Evolutionary conservation across 2,113 vertebrate genomes (phyloP).

Genomic region (Phaethornis superciliosus): DNA sequence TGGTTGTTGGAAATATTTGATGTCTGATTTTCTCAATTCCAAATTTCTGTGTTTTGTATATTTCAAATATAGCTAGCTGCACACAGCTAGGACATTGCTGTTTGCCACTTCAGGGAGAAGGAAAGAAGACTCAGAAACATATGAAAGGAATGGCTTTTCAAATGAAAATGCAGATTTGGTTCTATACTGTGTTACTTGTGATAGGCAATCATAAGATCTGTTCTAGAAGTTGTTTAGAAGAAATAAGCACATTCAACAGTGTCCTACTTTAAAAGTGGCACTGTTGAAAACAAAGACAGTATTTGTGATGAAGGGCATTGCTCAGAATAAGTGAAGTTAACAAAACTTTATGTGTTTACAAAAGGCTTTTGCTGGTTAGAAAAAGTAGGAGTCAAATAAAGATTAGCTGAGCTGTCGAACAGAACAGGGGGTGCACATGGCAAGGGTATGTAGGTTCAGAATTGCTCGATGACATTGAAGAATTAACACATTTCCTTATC

Average conservation of each 20-base stretch:
- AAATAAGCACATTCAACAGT: not conserved
- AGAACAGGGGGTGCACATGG: accelerated
- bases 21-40: not conserved
- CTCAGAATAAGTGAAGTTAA: not conserved
- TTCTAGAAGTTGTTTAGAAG: not conserved
- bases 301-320: not conserved
- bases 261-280: not conserved
- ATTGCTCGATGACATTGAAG: not conserved
- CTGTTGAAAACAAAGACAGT: not conserved
- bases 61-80: constrained; percentile 1
- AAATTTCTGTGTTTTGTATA: not conserved
- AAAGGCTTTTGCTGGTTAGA: not conserved
- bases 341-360: not conserved
- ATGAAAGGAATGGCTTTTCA: not conserved
- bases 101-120: not conserved
- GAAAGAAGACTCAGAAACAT: not conserved
- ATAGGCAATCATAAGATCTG: not conserved
- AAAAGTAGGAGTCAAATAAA: not conserved
- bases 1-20: not conserved
- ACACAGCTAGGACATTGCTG: not conserved
- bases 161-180: not conserved
- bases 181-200: not conserved
- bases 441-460: not conserved
- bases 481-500: not conserved
- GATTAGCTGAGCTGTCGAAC: not conserved